These are phyloP conservation scores for Hydriomena furcata DNA, from an alignment of 2,888 invertebrate genomes.

Conservation along the genomic window DNA sequence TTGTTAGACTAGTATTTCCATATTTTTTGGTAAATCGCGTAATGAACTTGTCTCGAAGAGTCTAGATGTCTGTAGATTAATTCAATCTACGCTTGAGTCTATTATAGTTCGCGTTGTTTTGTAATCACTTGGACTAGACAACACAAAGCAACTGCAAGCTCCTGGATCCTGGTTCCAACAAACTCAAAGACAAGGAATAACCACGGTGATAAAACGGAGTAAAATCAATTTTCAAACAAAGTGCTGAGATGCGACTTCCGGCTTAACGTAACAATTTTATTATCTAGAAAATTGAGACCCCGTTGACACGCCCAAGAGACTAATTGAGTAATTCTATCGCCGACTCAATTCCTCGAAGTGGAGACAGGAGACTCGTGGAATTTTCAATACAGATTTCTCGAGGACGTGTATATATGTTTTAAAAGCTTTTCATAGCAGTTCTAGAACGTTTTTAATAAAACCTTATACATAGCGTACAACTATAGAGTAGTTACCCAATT, in stretches of 20 bases:
- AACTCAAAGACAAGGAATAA: too few relatives aligned
- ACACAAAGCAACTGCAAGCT: too few relatives aligned
- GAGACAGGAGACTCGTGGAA: slow-evolving; percentile 25
- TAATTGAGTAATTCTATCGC: slow-evolving; percentile 50
- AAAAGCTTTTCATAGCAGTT: slow-evolving; percentile 39
- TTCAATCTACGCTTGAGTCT: too few relatives aligned
- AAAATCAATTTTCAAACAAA: slow-evolving; percentile 12
- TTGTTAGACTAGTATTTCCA: too few relatives aligned
- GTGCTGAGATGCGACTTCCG: slow-evolving; percentile 7
- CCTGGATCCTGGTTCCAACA: too few relatives aligned
- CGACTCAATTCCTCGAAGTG: slow-evolving; percentile 43
- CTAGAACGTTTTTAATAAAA: slow-evolving; percentile 39
- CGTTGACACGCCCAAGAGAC: slow-evolving; percentile 36
- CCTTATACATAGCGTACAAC: slow-evolving; percentile 40
- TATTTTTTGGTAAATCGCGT: too few relatives aligned
- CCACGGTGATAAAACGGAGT: not conserved
- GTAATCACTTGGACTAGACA: too few relatives aligned
- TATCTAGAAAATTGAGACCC: slow-evolving; percentile 21
- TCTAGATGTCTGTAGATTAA: too few relatives aligned
- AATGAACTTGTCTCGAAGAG: too few relatives aligned
- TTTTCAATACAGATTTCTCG: slow-evolving; percentile 43
- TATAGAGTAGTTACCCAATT: slow-evolving; percentile 31
- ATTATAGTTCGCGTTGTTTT: too few relatives aligned
- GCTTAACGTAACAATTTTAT: slow-evolving; percentile 15
- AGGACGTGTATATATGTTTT: slow-evolving; percentile 40